Base-by-base conservation (phyloP, 2,797 vertebrate genomes). In the Oreochromis grahami region DNA sequence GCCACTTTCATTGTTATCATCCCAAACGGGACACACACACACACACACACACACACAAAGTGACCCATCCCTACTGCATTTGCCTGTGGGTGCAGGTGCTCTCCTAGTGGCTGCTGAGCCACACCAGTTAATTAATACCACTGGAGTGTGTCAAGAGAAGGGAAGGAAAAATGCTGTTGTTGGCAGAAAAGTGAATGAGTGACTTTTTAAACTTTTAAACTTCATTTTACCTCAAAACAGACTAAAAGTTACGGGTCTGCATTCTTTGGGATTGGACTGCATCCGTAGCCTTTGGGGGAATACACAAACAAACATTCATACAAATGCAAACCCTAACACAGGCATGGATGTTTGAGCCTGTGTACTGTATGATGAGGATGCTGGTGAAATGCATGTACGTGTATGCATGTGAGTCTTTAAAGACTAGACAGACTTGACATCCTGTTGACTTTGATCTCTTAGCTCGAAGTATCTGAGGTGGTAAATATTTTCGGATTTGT, bases 61-160 rank as follows among this genome's bases (percentile, higher is more conserved):
- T 88, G 82, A 87, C 78, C 89, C 63, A 48, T 86, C 74, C 21
- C 38, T 78, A 77, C 82, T 60, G 78, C 21, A 15, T 51, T 84
- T 12, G 80, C 90, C 87, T 19, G 53, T 78, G 80, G 88, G 89
- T 74, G 80, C 80, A 87, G 88, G 81, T 84, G 79, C 70, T 94
- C 84, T 87, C 65, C 68, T 82, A 81, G 72, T 79, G 81, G 86
- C 89, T 83, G 79, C 84, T 58, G 84, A 90, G 88, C 79, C 81
- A 86, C 85, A 79, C 74, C 80, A 72, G 86, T 90, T 94, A 94
- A 94, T 95, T 94, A 94, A 82, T 70, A 91, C 86, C 84, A 80
- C 82, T 84, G 70, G 38, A 94, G 86, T 91, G 90, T 93, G 88
- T 92, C 89, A 88, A 84, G 79, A 84, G 58, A 84, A 85, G 19